Conservation (phyloP, 2,888 invertebrate species). For the Orthosia incerta region DNA sequence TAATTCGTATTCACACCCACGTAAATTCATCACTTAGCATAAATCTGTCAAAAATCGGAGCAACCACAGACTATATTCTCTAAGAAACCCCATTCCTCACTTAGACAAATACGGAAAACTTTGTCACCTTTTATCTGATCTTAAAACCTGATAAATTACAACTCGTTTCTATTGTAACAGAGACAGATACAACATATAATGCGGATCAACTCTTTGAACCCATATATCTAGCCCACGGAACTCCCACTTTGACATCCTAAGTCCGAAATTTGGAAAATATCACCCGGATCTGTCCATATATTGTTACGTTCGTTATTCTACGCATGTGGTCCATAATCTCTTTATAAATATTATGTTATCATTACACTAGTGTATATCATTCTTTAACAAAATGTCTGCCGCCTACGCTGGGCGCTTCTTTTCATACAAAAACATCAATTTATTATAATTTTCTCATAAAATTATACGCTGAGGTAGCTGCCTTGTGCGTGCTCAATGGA, state of each 20-base stretch:
- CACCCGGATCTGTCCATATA: constrained; percentile 61
- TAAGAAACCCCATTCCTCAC: constrained; percentile 26
- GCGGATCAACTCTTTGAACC: constrained; percentile 52
- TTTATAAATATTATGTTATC: constrained; percentile 69
- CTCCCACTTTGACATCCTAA: constrained; percentile 60
- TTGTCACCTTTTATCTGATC: constrained; percentile 54
- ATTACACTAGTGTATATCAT: constrained; percentile 66
- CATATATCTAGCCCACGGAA: constrained; percentile 64
- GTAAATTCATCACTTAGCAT: constrained; percentile 12
- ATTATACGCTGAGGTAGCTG: constrained; percentile 65
- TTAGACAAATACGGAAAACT: constrained; percentile 44
- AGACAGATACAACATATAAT: constrained; percentile 46
- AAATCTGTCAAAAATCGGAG: constrained; percentile 37
- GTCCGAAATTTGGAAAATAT: constrained; percentile 63
- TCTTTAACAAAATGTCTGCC: constrained; percentile 61
- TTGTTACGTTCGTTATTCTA: constrained; percentile 61
- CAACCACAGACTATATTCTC: constrained; percentile 9
- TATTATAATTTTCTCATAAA: constrained; percentile 83
- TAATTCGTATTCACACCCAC: constrained; percentile 30
- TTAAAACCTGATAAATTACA: constrained; percentile 54
- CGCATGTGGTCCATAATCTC: constrained; percentile 75
- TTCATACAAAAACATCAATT: constrained; percentile 71
- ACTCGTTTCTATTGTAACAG: constrained; percentile 51
- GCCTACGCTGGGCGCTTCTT: constrained; percentile 57
- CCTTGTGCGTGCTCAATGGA: constrained; percentile 64